Percentiles rank a stretch among this genome's conserved stretches.
phyloP scores from a whole-genome alignment of 1,140 invertebrate species.

The Branchinecta lynchi region DNA sequence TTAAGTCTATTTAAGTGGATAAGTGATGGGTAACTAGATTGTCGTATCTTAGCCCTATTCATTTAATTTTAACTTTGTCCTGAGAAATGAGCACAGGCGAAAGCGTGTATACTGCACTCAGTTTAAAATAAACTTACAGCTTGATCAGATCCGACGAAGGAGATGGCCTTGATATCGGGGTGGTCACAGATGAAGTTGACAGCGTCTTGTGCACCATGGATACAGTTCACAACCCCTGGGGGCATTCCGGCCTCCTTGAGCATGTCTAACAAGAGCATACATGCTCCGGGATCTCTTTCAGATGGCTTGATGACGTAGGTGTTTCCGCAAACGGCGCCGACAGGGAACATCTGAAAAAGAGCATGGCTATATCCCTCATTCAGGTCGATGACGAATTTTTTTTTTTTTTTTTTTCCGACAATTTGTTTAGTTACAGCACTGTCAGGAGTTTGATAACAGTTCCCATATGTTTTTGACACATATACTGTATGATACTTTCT shows the following conservation, averaged over 20 bases:
- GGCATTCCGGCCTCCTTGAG: conserved; percentile 80
- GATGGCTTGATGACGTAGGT: conserved; percentile 67
- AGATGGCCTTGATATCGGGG: conserved; percentile 90
- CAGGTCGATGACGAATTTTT: no score
- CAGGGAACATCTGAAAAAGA: conserved; percentile 61
- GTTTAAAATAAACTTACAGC: conserved; percentile 44
- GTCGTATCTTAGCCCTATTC: no score
- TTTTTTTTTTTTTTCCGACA: no score
- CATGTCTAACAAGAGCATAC: conserved; percentile 82
- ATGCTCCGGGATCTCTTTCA: conserved; percentile 90
- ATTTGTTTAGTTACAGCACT: no score
- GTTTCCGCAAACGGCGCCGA: conserved; percentile 78
- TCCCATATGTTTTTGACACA: no score
- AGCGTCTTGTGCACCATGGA: conserved; percentile 82
- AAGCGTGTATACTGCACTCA: conserved; percentile 3
- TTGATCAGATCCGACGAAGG: conserved; percentile 92
- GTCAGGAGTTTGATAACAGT: no score
- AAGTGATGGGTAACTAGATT: no score
- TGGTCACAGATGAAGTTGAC: conserved; percentile 97
- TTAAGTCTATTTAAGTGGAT: no score
- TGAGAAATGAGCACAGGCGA: not conserved
- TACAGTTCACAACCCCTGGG: conserved; percentile 83
- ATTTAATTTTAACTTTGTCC: not conserved
- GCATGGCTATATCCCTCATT: no score
- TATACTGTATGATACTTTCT: no score